These are phyloP conservation scores for Rhinogobius similis DNA, from an alignment of 2,113 vertebrate species.

Conservation along the genomic window DNA sequence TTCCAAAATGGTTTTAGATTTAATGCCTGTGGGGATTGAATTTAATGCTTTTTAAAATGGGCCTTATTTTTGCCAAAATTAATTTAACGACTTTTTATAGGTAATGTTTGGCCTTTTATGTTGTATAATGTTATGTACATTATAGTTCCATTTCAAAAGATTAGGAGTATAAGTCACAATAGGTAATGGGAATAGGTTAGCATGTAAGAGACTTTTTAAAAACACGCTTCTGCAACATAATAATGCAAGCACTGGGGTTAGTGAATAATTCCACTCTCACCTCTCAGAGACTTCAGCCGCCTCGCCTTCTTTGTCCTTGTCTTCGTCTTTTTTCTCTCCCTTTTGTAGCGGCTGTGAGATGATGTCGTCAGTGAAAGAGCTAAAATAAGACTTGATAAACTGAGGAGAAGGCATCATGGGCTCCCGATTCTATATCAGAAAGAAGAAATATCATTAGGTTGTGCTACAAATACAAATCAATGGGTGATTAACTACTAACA, in stretches of 20 bases:
- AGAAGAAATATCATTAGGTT: neutral
- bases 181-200: too few species aligned
- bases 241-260: neutral
- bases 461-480: too few species aligned
- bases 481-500: too few species aligned
- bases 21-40: too few species aligned
- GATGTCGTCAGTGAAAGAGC: constrained; percentile 98
- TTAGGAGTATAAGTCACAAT: too few species aligned
- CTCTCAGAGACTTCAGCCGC: constrained; percentile 90
- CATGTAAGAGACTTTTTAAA: neutral
- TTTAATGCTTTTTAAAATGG: too few species aligned
- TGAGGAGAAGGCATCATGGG: constrained; percentile 99
- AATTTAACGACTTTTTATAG: too few species aligned
- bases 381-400: constrained; percentile 99
- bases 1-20: too few species aligned
- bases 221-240: neutral
- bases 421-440: constrained; percentile 88
- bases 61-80: too few species aligned
- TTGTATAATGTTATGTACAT: too few species aligned
- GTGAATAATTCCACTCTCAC: constrained; percentile 54
- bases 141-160: too few species aligned
- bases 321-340: constrained; percentile 97
- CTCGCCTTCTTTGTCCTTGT: constrained; percentile 98
- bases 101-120: too few species aligned
- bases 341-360: constrained; percentile 97